Conservation (phyloP, 2,797 vertebrate species). For the Sarcoramphus papa region DNA sequence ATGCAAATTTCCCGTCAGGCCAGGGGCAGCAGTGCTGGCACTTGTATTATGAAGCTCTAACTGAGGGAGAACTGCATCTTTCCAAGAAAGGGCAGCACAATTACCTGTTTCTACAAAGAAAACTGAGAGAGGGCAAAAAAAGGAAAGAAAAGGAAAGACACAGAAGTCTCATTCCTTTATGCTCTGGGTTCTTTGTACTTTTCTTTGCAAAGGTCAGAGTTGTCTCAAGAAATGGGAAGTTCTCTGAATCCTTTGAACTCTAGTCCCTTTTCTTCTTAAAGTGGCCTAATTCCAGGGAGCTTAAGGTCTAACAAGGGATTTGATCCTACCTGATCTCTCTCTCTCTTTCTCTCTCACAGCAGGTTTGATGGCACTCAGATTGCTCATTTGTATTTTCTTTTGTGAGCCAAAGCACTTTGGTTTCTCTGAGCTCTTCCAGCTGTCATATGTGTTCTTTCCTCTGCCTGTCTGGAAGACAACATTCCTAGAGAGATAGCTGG, state of each 20-base stretch:
- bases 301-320: constrained; percentile 54
- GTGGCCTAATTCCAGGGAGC: constrained; percentile 44
- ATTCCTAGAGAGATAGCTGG: background rate
- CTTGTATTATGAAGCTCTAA: background rate
- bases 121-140: background rate
- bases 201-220: constrained; percentile 50
- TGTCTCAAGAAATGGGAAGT: constrained; percentile 50
- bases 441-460: constrained; percentile 9
- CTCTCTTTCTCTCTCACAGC: constrained; percentile 29
- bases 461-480: background rate
- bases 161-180: constrained; percentile 24
- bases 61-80: background rate
- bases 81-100: constrained; percentile 17
- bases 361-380: constrained; percentile 44
- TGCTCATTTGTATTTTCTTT: constrained; percentile 58
- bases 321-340: background rate
- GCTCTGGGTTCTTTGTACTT: constrained; percentile 26
- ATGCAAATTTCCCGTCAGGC: background rate
- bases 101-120: constrained; percentile 32
- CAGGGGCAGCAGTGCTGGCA: background rate
- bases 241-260: constrained; percentile 54
- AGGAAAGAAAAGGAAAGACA: background rate
- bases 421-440: constrained; percentile 21
- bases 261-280: constrained; percentile 39
- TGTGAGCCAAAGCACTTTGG: constrained; percentile 15